Evolutionary conservation across 2,888 invertebrate genomes (phyloP).

Genomic region (Sisyra nigra): DNA sequence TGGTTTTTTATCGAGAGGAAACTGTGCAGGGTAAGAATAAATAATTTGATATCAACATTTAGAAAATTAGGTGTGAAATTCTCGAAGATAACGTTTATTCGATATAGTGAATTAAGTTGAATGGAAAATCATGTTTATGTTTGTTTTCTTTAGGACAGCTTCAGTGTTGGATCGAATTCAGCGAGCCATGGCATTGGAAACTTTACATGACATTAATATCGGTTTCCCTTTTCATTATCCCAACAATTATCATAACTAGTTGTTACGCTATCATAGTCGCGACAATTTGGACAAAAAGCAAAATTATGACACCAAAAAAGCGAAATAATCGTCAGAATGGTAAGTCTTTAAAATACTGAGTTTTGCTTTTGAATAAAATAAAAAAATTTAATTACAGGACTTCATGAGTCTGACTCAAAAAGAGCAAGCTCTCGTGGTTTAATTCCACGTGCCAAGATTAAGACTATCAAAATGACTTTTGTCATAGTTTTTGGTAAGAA

Average conservation of each 20-base stretch:
- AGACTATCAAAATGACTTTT: constrained; percentile 90
- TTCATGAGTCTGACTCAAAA: constrained; percentile 31
- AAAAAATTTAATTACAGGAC: constrained; percentile 5
- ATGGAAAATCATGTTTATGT: no score
- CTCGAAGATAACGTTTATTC: no score
- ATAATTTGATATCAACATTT: not conserved
- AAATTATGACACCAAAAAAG: constrained; percentile 11
- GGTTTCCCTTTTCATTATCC: constrained; percentile 62
- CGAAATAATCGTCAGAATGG: not conserved
- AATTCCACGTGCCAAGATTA: constrained; percentile 85
- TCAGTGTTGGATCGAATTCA: constrained; percentile 80
- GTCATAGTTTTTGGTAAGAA: constrained; percentile 61
- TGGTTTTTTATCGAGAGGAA: constrained; percentile 62
- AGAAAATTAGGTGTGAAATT: no score
- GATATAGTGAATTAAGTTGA: no score
- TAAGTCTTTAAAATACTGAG: not conserved
- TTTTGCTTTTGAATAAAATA: not conserved
- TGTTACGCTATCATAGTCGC: constrained; percentile 79
- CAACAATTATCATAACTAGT: constrained; percentile 68
- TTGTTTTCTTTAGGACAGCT: no score
- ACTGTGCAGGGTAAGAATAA: constrained; percentile 43
- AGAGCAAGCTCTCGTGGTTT: constrained; percentile 81
- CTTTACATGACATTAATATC: constrained; percentile 73
- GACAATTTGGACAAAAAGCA: constrained; percentile 76
- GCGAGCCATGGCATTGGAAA: constrained; percentile 58